Evolutionary conservation across 2,797 vertebrate genomes (phyloP), one percentile per base, ranked within the genome.

Genomic region (Schizopygopsis pylzovi): DNA sequence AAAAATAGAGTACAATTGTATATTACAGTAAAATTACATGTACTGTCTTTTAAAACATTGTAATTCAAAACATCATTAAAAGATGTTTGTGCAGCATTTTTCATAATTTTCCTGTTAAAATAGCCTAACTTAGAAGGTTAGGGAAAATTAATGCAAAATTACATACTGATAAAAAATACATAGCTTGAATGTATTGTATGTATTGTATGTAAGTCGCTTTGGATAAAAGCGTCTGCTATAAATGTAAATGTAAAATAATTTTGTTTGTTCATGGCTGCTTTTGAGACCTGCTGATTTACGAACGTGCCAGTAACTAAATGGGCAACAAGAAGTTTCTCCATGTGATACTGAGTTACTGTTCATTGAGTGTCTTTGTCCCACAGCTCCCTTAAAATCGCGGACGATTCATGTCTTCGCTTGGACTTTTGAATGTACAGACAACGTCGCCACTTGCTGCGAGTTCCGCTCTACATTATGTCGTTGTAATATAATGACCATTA

Each of bases 381-480:
- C 20, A 41, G 43, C 82, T 77, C 77, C 22, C 72, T 9, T 52
- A 54, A 39, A 39, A 52, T 18, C 16, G 45, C 22, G 12, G 41
- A 71, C 80, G 81, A 25, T 59, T 83, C 4, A 28, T 25, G 43
- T 49, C 71, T 65, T 83, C 56, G 8, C 52, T 61, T 73, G 54
- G 39, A 82, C 18, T 52, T 70, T 39, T 81, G 13, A 56, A 59
- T 15, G 43, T 1, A 22, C 56, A 76, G 22, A 15, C 81, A 70
- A 41, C 79, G 80, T 73, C 81, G 33, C 41, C 72, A 15, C 59
- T 28, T 54, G 70, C 18, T n/a, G 39, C 68, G 65, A 25, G 67
- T 45, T 43, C 33, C 6, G 45, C 33, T 83, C 33, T 68, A 54
- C 28, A 56, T 78, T 1, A 68, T 68, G 47, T 20, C 28, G 37